These are phyloP conservation scores for Ptyas mucosa DNA, from an alignment of 2,113 vertebrate species.

Conservation along the genomic window DNA sequence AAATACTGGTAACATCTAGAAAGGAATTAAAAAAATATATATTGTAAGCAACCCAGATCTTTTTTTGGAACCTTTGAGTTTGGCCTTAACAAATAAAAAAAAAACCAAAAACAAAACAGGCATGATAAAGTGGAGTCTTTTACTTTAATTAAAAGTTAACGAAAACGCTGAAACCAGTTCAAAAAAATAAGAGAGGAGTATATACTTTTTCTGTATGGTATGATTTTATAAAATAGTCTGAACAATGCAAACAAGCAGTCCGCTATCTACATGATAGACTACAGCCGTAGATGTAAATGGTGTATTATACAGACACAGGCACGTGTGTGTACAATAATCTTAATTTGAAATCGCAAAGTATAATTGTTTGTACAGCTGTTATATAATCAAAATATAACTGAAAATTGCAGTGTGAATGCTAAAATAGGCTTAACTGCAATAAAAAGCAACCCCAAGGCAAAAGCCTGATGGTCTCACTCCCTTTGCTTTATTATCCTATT, in stretches of 20 bases:
- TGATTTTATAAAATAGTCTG: neutral
- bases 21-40: neutral
- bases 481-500: neutral
- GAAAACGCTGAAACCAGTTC: neutral
- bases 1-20: neutral
- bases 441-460: neutral
- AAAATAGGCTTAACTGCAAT: neutral
- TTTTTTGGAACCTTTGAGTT: neutral
- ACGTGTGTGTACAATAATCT: neutral
- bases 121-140: neutral
- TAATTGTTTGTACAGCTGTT: neutral
- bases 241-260: neutral
- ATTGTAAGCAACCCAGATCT: neutral
- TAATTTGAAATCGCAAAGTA: neutral
- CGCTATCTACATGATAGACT: neutral
- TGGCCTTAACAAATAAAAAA: neutral
- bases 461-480: neutral
- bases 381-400: neutral
- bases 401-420: neutral
- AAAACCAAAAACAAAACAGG: neutral
- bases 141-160: neutral
- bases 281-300: neutral
- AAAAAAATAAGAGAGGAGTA: neutral
- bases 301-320: neutral
- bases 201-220: neutral